phyloP scores from a whole-genome alignment of 2,888 invertebrate genomes.

The Criorhina ranunculi region DNA sequence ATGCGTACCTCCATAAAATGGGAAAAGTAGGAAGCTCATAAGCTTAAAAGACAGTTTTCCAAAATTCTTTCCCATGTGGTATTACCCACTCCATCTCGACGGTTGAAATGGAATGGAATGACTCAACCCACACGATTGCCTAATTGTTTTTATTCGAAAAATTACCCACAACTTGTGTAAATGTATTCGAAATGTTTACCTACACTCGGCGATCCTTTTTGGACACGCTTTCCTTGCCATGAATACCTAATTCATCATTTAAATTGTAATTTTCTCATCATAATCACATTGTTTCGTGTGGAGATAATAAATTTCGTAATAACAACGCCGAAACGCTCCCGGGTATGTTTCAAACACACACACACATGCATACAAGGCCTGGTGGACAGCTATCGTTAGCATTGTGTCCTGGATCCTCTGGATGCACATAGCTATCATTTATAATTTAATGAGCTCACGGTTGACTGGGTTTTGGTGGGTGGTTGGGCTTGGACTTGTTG shows the following conservation, averaged over 20 bases:
- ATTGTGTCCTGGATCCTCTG: slow-evolving; percentile 30
- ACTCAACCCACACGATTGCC: too few species aligned
- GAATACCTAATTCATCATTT: slow-evolving; percentile 65
- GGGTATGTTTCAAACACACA: too few species aligned
- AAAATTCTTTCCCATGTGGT: too few species aligned
- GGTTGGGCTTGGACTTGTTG: slow-evolving; percentile 21
- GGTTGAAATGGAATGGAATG: too few species aligned
- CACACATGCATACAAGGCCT: not conserved
- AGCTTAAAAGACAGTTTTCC: too few species aligned
- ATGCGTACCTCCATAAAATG: too few species aligned
- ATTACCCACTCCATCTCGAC: too few species aligned
- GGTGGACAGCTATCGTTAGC: slow-evolving; percentile 11
- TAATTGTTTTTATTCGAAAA: not conserved
- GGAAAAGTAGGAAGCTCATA: too few species aligned
- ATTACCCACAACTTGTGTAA: not conserved
- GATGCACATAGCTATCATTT: slow-evolving; percentile 64
- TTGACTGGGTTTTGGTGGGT: slow-evolving; percentile 20
- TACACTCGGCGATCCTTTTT: too few species aligned
- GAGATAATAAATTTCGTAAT: slow-evolving; percentile 65
- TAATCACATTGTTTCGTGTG: slow-evolving; percentile 68
- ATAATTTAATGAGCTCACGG: slow-evolving; percentile 75
- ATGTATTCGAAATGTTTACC: too few species aligned
- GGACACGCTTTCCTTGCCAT: slow-evolving; percentile 17
- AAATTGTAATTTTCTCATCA: slow-evolving; percentile 70
- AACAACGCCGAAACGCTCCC: slow-evolving; percentile 33